Base-by-base conservation (phyloP, 1,140 invertebrate genomes). In the Pseudomyrmex flavicornis region DNA sequence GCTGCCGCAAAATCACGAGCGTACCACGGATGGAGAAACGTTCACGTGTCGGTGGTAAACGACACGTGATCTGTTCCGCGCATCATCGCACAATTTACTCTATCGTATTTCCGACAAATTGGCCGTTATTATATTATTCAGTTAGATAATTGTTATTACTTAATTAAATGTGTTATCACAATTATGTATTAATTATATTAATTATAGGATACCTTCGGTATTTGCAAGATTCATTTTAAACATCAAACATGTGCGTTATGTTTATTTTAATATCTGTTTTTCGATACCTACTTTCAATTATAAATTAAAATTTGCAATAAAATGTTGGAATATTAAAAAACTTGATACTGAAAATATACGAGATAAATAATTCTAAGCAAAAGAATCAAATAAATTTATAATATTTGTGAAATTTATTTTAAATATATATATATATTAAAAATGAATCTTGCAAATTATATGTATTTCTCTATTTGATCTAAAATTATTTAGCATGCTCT, bases 1-100 rank as follows among this genome's bases (percentile, higher is more conserved):
- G 58, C 74, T 61, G 26, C n/a, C 83, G 62, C 82, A 56, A 86
- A 72, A 75, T 84, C 44, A 59, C 76, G 65, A 44, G 17, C 35
- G 12, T 15, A 7, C 35, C 35, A 35, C 35, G 35, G 22, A 48
- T 58, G 50, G n/a, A 58, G 4, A 58, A 69, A 48, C 20, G 20
- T 59, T 70, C 52, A 70, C 65, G 35, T 77, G 62, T 17, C 63
- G 20, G 35, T 3, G 17, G 5, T 35, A 35, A 35, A 35, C 20
- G 9, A 52, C n/a, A 50, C 54, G 15, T 15, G 9, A n/a, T 48
- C 7, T 35, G 63, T 58, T 22, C 17, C 35, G 17, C 46, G 7
- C 12, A 12, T 12, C 26, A 20, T 10, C 20, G 13, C 35, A 52
- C 15, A 4, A 61, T 72, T 26, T 26, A 13, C 22, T n/a, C 59